Evolutionary conservation across 2,888 invertebrate genomes (phyloP).

Genomic region (Aleiodes leptofemur): DNA sequence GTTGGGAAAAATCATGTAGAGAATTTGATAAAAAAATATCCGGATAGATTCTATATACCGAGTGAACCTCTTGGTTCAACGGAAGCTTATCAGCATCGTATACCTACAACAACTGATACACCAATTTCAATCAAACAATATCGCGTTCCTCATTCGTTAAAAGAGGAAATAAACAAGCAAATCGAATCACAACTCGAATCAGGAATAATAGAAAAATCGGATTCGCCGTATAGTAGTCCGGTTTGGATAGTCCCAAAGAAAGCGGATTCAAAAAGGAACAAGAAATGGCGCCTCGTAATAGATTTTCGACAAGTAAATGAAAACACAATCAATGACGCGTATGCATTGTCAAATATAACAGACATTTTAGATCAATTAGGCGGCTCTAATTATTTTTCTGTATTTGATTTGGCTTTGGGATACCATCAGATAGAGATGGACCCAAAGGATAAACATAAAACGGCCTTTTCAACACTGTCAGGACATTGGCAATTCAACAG

Average conservation of each 20-base stretch:
- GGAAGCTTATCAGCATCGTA: slow-evolving; percentile 6
- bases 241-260: slow-evolving; percentile 12
- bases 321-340: slow-evolving; percentile 51
- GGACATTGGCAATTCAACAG: slow-evolving; percentile 35
- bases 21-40: slow-evolving; percentile 10
- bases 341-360: too few relatives aligned
- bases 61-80: slow-evolving; percentile 11
- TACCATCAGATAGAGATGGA: slow-evolving; percentile 40
- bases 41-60: slow-evolving; percentile 11
- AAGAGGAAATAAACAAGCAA: slow-evolving; percentile 8
- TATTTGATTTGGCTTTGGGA: slow-evolving; percentile 36
- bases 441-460: slow-evolving; percentile 15
- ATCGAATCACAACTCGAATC: neutral
- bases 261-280: neutral
- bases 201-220: neutral
- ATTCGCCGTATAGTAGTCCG: slow-evolving; percentile 47
- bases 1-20: slow-evolving; percentile 10
- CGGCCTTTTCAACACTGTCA: slow-evolving; percentile 34
- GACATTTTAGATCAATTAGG: neutral
- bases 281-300: slow-evolving; percentile 5
- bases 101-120: neutral
- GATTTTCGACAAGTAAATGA: slow-evolving; percentile 33
- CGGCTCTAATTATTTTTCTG: neutral
- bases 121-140: slow-evolving; percentile 23
- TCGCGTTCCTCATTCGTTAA: slow-evolving; percentile 2